Base-by-base conservation (phyloP, 2,797 vertebrate species). In the Etheostoma perlongum region DNA sequence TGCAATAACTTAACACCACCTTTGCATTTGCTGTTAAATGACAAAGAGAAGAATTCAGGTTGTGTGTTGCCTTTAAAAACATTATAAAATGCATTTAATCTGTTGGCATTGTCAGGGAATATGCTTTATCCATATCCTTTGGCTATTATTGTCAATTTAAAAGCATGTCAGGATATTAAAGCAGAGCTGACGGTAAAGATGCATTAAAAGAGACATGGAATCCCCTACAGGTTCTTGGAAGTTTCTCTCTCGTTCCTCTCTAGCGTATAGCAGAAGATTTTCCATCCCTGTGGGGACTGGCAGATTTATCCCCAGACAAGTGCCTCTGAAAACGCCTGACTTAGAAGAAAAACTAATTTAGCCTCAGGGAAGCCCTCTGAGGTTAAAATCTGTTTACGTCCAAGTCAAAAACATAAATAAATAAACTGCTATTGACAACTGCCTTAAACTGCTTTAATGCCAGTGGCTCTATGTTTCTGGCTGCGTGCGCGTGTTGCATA, bases 311-410 rank as follows among this genome's bases (percentile, higher is more conserved):
- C 72, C 15, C 48, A 27, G 72, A 80, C 61, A 88, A 82, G 74
- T 72, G 78, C 72, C 47, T 67, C 74, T 84, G 80, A 82, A 91
- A 83, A 81, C 4, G 58, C 40, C 58, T 0, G 13, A 76, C 69
- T 82, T 67, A 61, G 52, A 81, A 70, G 65, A 72, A 86, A 86
- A 85, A 81, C 73, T 84, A 85, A 85, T 85, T 82, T 64, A 74
- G 74, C 80, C 83, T 67, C 2, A 75, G 77, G 85, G 84, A 90
- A 90, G 68, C 66, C 72, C 72, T 85, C 52, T 69, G 68, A 84
- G 77, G 36, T 15, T 6, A 67, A 84, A 89, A 86, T 88, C 88
- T 89, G 90, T 85, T 82, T 80, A 76, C 76, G 63, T 27, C 76
- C 52, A 60, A 78, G 48, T 64, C 14, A 64, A 72, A 42, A 25